Base-by-base conservation (phyloP, 2,113 vertebrate species). In the Spea multiplicata region DNA sequence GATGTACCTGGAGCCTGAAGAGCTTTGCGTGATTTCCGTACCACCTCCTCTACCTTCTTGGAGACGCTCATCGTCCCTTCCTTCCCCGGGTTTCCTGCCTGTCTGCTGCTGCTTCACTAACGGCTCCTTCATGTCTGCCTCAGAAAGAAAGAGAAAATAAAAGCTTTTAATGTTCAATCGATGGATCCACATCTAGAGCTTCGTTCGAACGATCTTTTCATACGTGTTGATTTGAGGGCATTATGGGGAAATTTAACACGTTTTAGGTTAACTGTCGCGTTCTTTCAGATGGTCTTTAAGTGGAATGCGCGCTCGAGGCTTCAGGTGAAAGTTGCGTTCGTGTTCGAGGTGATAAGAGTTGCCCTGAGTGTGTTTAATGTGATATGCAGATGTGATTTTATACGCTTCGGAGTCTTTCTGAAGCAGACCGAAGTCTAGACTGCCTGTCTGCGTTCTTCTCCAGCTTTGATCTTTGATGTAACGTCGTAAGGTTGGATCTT, bases 381-480 rank as follows among this genome's bases (percentile, higher is more conserved):
- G 72, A 89, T 87, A 86, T 92, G 90, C 89, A 94, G 88, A 93
- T 93, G 88, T 90, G 86, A 85, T 88, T 91, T 92, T 90, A 86
- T 91, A 85, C 92, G 88, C 89, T 88, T 88, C 83, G 81, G 84
- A 88, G 85, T 72, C 83, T 88, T 87, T 88, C 78, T 88, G 83
- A 77, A 88, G 82, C 82, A 86, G 85, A 83, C 86, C 84, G 82
- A 83, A 87, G 91, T 93, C 89, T 94, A 94, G 91, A 93, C 91
- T 87, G 86, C 78, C 86, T 89, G 86, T 91, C 90, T 94, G 89
- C 90, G 84, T 88, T 87, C 87, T 91, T 80, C 81, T 89, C 2
- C 82, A 55, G 85, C 91, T 95, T 93, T 93, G 91, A 95, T 93
- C 88, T 81, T 89, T 91, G 86, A 90, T 94, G 91, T 91, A 93